phyloP scores from a whole-genome alignment of 2,797 vertebrate species.

The Hoplostethus atlanticus region DNA sequence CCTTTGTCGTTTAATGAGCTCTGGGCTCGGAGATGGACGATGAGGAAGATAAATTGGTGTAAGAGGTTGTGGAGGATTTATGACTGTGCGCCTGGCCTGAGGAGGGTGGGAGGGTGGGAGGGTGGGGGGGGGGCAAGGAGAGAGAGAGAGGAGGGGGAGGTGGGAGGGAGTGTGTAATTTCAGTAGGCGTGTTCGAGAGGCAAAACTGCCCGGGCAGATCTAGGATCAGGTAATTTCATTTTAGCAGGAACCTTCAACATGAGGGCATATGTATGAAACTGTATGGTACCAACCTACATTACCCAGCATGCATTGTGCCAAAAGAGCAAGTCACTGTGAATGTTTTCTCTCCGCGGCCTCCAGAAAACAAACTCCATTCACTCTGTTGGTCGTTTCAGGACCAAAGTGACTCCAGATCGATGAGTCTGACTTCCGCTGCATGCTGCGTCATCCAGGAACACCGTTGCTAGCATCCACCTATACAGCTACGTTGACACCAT shows the following conservation, averaged over 20 bases:
- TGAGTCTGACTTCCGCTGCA: not conserved
- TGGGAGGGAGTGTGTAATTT: conserved; percentile 65
- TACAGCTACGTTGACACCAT: not conserved
- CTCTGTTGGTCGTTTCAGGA: too few relatives aligned
- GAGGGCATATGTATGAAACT: conserved; percentile 33
- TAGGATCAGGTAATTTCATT: conserved; percentile 59
- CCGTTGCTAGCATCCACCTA: not conserved
- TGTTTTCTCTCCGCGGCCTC: conserved; percentile 19
- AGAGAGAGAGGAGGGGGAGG: not conserved
- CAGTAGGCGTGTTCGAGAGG: conserved; percentile 58
- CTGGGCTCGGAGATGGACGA: conserved; percentile 41
- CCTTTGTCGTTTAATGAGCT: conserved; percentile 59
- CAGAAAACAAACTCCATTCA: not conserved
- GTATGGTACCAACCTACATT: conserved; percentile 16
- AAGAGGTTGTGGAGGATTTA: conserved; percentile 68
- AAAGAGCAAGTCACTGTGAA: conserved; percentile 45
- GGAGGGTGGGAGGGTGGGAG: conserved; percentile 4
- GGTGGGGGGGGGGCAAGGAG: not conserved
- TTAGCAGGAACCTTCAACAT: conserved; percentile 35
- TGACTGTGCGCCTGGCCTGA: conserved; percentile 40
- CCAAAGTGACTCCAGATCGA: not conserved
- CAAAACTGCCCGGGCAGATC: conserved; percentile 52
- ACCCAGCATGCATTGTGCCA: conserved; percentile 31
- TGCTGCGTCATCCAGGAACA: conserved; percentile 20
- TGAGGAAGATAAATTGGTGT: conserved; percentile 46